Conservation (phyloP, 1,140 invertebrate species). For the Adelges cooleyi region DNA sequence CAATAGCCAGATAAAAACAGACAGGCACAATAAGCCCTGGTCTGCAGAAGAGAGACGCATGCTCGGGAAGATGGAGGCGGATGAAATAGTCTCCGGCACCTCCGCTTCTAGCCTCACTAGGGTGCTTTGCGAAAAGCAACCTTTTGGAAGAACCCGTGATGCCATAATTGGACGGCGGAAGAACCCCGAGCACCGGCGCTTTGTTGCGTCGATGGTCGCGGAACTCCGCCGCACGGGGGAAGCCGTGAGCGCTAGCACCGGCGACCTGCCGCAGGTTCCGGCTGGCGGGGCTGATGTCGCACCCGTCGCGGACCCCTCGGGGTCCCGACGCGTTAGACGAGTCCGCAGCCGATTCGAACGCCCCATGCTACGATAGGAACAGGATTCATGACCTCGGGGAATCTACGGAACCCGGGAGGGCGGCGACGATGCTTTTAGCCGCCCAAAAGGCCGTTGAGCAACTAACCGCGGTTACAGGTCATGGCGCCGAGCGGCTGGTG, state of each 20-base stretch:
- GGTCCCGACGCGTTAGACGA: too few species aligned
- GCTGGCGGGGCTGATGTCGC: background rate
- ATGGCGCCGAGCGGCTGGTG: background rate
- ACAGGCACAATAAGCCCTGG: background rate
- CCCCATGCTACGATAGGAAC: background rate
- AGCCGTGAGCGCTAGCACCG: too few species aligned
- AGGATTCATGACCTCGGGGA: background rate
- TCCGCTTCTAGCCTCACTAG: background rate
- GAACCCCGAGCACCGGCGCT: too few species aligned
- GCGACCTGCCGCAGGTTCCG: background rate
- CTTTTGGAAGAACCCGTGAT: background rate
- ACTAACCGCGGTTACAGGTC: too few species aligned
- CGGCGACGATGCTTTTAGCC: too few species aligned
- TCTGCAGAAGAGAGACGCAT: background rate
- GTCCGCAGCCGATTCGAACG: too few species aligned
- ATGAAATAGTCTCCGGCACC: rapidly evolving
- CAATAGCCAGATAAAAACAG: too few species aligned
- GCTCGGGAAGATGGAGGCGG: background rate
- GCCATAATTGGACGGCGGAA: background rate
- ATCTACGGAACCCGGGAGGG: too few species aligned
- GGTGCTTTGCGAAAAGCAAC: background rate
- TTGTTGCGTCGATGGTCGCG: rapidly evolving
- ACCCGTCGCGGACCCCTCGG: background rate
- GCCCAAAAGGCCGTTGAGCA: too few species aligned
- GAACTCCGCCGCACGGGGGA: too few species aligned